A percentile compares a stretch with the other conserved stretches of the same genome.
phyloP scores from a whole-genome alignment of 2,797 vertebrate genomes.

The Gila robusta region DNA sequence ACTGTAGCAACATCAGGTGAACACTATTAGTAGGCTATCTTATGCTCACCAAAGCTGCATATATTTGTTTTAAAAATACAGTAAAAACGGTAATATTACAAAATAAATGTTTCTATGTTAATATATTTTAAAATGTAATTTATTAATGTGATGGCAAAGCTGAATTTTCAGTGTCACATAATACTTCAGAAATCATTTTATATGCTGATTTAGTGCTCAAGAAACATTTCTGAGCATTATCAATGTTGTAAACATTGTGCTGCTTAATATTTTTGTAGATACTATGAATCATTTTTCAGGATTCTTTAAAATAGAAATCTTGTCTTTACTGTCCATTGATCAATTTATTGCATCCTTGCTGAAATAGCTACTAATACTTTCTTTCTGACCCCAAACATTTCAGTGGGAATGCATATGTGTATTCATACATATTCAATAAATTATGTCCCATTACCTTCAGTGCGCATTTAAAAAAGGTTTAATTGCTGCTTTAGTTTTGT shows the following conservation, averaged over 20 bases:
- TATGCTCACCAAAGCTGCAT: conserved; percentile 1
- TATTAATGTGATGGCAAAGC: neutral
- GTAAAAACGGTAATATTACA: neutral
- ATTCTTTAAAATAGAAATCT: neutral
- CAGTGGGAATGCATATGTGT: no score
- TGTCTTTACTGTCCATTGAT: neutral
- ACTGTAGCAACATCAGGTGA: no score
- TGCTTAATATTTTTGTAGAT: neutral
- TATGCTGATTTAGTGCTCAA: neutral
- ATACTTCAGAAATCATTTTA: neutral
- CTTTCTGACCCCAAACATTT: neutral
- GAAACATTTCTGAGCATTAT: neutral
- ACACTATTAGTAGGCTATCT: neutral
- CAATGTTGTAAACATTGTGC: neutral
- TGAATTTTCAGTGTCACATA: neutral
- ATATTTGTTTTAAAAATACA: neutral
- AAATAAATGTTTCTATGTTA: neutral
- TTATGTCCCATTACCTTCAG: neutral
- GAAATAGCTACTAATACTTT: neutral
- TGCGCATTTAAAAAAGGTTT: neutral
- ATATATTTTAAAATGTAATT: neutral
- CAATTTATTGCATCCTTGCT: neutral
- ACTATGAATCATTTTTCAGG: neutral
- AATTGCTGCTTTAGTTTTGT: neutral
- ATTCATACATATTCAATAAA: neutral